Conservation (phyloP, 2,113 vertebrate genomes). For the Apteryx owenii region DNA sequence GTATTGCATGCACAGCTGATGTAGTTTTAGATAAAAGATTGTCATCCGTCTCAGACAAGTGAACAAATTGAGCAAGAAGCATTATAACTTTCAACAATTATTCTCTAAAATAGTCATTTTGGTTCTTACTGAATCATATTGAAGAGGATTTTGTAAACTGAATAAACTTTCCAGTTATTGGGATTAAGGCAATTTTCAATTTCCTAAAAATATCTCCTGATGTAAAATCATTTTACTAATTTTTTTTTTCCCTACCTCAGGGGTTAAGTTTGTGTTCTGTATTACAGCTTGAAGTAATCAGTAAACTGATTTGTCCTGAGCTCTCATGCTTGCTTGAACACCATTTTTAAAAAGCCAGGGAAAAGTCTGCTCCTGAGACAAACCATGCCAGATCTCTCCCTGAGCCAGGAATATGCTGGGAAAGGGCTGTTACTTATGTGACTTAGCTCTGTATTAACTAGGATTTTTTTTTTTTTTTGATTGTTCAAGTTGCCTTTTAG, state of each 20-base stretch:
- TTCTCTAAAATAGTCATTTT: not conserved
- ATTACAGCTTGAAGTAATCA: slow-evolving; percentile 11
- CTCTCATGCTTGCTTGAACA: not conserved
- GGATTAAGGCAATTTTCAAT: not conserved
- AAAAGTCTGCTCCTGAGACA: not conserved
- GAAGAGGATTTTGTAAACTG: not conserved
- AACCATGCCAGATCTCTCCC: not conserved
- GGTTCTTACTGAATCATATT: not conserved
- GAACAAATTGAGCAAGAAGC: not conserved
- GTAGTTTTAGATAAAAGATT: not conserved
- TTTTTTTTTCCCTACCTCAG: slow-evolving; percentile 25
- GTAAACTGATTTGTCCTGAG: not conserved
- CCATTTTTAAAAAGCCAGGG: not conserved
- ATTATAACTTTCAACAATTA: not conserved
- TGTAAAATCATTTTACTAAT: not conserved
- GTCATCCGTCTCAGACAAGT: not conserved
- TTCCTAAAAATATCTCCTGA: not conserved
- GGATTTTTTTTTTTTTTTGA: not conserved
- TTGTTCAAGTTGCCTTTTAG: not conserved
- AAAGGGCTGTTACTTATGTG: not conserved
- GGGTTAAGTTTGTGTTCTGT: slow-evolving; percentile 40
- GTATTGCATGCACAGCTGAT: not conserved
- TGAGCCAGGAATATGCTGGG: not conserved
- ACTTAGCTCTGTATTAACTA: no score
- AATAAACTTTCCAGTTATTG: not conserved